Base-by-base conservation (phyloP, 2,113 vertebrate species). In the Odobenus rosmarus region DNA sequence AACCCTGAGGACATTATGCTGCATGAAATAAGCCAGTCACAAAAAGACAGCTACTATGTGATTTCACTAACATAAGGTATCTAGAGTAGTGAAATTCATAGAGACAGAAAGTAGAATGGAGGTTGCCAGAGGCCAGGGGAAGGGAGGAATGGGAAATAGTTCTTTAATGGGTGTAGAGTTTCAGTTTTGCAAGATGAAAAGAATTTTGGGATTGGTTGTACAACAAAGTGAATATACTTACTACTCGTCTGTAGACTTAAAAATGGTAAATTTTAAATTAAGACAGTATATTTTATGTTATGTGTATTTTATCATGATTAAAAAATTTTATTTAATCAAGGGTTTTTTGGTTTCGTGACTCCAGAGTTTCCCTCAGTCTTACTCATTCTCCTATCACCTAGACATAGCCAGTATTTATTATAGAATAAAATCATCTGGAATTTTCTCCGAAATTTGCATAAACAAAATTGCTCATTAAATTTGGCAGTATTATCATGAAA, bases 371-470 rank as follows among this genome's bases (percentile, higher is more conserved):
- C 11, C 8, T 39, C 26, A 61, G 12, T 79, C 82, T 89, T 92
- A 82, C 12, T 77, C 15, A 76, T 87, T 53, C 42, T 90, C 19
- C 11, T 67, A 74, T 28, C 59, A 61, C 42, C 72, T 12, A 59
- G 59, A 81, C 33, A 90, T 11, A 74, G n/a, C 16, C 15, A 90
- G 36, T 61, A 79, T 81, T 85, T 91, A 57, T 74, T 42, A 91
- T 12, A 53, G 53, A 95, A 77, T 93, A 88, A 81, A 96, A 26
- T 88, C 5, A 42, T 64, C 28, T 51, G 76, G 31, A 85, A 94
- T 88, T 84, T 92, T 84, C 51, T 80, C 9, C 23, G 85, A 94
- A 90, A 89, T 90, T 94, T 97, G 28, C 21, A 61, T 72, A 97
- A 91, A 23, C 21, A 94, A 86, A 76, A 86, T 61, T 74, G 84